Conservation (phyloP, 2,797 vertebrate species). For the Hoplostethus mediterraneus region DNA sequence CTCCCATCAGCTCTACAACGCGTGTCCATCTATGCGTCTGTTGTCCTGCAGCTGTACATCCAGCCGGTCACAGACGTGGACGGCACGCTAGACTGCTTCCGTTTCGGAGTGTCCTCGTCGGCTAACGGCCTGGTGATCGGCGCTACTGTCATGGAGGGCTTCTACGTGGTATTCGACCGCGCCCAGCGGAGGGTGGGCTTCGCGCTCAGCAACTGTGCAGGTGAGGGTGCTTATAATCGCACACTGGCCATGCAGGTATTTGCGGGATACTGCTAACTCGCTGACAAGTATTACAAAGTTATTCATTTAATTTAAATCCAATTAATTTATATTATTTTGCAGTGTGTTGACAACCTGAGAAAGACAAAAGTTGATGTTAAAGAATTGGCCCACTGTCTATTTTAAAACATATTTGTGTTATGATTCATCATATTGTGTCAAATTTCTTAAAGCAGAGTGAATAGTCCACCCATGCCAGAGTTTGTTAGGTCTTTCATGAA, state of each 20-base stretch:
- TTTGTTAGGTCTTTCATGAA: too few species aligned
- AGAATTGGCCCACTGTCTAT: too few species aligned
- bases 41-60: slow-evolving; percentile 90
- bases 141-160: slow-evolving; percentile 97
- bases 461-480: too few species aligned
- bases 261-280: background rate
- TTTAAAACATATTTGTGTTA: too few species aligned
- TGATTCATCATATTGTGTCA: too few species aligned
- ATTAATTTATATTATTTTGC: too few species aligned
- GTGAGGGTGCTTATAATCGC: slow-evolving; percentile 74
- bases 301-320: too few species aligned
- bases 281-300: too few species aligned
- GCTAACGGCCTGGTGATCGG: slow-evolving; percentile 92
- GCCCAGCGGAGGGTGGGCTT: slow-evolving; percentile 91
- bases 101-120: slow-evolving; percentile 93
- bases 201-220: slow-evolving; percentile 92
- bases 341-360: too few species aligned
- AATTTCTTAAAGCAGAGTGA: too few species aligned
- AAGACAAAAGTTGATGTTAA: too few species aligned
- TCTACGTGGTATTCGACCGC: slow-evolving; percentile 96
- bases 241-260: background rate
- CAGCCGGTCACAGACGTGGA: slow-evolving; percentile 90
- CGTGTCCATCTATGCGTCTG: background rate
- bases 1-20: background rate
- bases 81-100: slow-evolving; percentile 89